Base-by-base conservation (phyloP, 2,113 vertebrate genomes). In the Ochotona curzoniae region DNA sequence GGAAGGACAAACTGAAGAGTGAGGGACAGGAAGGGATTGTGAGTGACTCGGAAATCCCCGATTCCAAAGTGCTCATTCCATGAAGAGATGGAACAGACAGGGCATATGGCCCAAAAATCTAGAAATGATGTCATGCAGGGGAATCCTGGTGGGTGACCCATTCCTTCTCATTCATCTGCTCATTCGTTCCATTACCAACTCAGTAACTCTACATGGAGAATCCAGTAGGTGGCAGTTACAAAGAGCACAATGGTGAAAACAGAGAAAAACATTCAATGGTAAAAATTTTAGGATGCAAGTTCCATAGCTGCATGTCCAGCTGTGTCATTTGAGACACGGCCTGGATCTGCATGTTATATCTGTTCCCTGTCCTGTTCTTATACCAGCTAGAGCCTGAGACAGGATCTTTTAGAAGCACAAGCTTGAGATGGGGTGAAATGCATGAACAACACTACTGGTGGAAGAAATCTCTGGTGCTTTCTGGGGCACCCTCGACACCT, bases 171-270 rank as follows among this genome's bases (percentile, higher is more conserved):
- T 66, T 1, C 20, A 28, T 35, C 35, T 20, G 21, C n/a, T 71
- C 17, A 54, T 71, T 85, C 54, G 26, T 78, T 49, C 47, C 66
- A 44, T 84, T 26, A 47, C 21, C 82, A 35, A 79, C 8, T 75
- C 26, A 49, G 9, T 82, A 93, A 57, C 54, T 44, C 87, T 44
- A 78, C 71, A 71, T 30, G 79, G 66, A 92, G 47, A 75, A 88
- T 47, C 38, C 51, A 64, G 25, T 75, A 76, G 79, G 67, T 80
- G 38, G 25, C 60, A 91, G 28, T 63, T 26, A 57, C 70, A 66
- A 49, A 23, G 17, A 88, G 74, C 28, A 81, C 1, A 51, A 26
- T 28, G 32, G 26, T 80, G 12, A 91, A 76, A n/a, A 67, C 17
- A 26, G 60, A 78, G 23, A 25, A 78, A 25, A 17, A 83, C 57